Conservation (phyloP, 2,113 vertebrate genomes). For the Lethenteron reissneri region DNA sequence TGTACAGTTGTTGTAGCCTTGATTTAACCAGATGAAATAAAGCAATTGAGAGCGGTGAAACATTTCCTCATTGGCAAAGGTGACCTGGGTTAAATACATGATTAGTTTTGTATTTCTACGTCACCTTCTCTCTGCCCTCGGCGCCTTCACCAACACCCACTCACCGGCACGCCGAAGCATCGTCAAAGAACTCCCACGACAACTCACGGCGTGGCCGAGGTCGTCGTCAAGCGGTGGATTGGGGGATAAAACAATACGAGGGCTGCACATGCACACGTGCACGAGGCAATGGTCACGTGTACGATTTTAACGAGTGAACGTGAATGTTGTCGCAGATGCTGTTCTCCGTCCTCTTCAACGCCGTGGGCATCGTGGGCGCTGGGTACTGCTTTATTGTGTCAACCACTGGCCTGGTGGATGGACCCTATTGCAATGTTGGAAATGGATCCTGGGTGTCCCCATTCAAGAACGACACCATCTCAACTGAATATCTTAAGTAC, state of each 20-base stretch:
- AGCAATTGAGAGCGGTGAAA: not conserved
- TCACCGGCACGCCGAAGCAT: too few relatives aligned
- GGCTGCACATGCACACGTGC: not conserved
- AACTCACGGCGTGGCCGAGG: not conserved
- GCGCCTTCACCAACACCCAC: too few relatives aligned
- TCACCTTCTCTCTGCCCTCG: too few relatives aligned
- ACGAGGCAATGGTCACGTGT: not conserved
- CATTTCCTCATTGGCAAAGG: too few relatives aligned
- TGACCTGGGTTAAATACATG: too few relatives aligned
- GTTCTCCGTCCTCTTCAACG: not conserved
- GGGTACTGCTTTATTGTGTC: not conserved
- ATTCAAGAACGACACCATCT: not conserved
- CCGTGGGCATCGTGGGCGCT: not conserved
- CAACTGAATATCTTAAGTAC: not conserved
- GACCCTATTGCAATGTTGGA: not conserved
- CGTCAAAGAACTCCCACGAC: too few relatives aligned
- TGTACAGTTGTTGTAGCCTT: not conserved
- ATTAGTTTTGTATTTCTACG: too few relatives aligned
- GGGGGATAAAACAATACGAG: not conserved
- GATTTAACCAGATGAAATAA: not conserved
- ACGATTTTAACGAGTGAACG: not conserved
- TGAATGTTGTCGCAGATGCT: not conserved
- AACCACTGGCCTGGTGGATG: not conserved
- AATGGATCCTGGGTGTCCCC: not conserved
- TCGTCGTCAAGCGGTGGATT: not conserved